Conservation (phyloP, 2,113 vertebrate species). For the Gorsachius goisagi region DNA sequence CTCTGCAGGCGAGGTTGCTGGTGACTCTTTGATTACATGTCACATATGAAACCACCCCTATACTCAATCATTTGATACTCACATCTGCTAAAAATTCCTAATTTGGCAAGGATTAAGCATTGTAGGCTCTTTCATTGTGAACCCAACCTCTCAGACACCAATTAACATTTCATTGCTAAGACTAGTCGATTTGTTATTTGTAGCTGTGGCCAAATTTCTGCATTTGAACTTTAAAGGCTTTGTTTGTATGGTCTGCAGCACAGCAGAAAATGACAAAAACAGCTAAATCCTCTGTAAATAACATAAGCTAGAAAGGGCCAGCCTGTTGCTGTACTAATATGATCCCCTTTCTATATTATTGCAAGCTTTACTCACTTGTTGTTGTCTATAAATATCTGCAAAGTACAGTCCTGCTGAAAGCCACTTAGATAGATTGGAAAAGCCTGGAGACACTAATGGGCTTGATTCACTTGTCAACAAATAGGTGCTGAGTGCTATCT, state of each 20-base stretch:
- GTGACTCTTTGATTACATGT: not conserved
- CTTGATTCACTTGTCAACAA: not conserved
- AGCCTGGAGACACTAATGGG: not conserved
- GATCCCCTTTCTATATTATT: slow-evolving; percentile 29
- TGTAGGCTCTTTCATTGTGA: slow-evolving; percentile 9
- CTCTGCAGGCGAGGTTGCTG: not conserved
- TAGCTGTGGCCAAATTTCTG: slow-evolving; percentile 56
- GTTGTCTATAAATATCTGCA: not conserved
- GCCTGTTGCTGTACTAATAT: slow-evolving; percentile 13
- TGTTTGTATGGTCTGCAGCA: slow-evolving; percentile 60
- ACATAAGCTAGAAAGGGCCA: slow-evolving; percentile 13
- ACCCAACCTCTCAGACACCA: slow-evolving; percentile 42
- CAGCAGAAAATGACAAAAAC: slow-evolving; percentile 54
- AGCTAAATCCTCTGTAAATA: slow-evolving; percentile 57
- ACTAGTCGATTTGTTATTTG: slow-evolving; percentile 49
- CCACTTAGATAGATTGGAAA: not conserved
- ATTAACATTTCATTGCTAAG: slow-evolving; percentile 55
- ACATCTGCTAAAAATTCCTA: not conserved
- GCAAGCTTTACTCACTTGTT: slow-evolving; percentile 4
- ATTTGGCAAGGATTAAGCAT: slow-evolving; percentile 33
- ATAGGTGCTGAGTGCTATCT: not conserved
- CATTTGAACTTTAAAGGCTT: slow-evolving; percentile 73
- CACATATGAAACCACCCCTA: not conserved
- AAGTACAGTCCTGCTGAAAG: not conserved
- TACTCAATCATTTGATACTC: not conserved